Conservation (phyloP, 1,140 invertebrate species). For the Diabrotica virgifera region DNA sequence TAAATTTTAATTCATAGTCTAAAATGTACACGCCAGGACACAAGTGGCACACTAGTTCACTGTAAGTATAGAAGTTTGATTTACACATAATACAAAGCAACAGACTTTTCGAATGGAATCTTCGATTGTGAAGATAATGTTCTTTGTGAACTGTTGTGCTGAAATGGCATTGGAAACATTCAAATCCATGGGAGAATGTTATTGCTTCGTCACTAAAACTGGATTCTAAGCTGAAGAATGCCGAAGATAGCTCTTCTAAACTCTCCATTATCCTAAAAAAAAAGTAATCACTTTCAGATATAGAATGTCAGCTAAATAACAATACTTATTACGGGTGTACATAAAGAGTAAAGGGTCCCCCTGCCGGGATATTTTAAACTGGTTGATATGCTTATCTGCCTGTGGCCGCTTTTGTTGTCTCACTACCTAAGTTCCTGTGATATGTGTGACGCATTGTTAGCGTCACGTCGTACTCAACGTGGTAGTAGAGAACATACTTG, state of each 20-base stretch:
- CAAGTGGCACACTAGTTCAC: slow-evolving; percentile 78
- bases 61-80: slow-evolving; percentile 79
- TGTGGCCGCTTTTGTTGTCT: no score
- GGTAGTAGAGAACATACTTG: no score
- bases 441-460: no score
- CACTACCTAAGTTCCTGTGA: no score
- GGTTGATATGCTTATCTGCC: no score
- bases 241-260: slow-evolving; percentile 57
- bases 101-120: slow-evolving; percentile 78
- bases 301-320: no score
- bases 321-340: no score
- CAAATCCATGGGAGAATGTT: slow-evolving; percentile 64
- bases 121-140: slow-evolving; percentile 77
- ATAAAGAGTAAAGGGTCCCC: no score
- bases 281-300: not conserved
- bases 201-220: slow-evolving; percentile 46
- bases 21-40: slow-evolving; percentile 73
- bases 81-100: slow-evolving; percentile 82
- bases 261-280: slow-evolving; percentile 60
- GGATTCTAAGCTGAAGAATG: slow-evolving; percentile 67
- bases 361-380: no score
- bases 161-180: slow-evolving; percentile 81
- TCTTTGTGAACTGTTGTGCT: slow-evolving; percentile 74
- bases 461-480: no score
- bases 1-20: slow-evolving; percentile 61